Evolutionary conservation across 2,113 vertebrate species (phyloP).

Genomic region (Etheostoma cragini): DNA sequence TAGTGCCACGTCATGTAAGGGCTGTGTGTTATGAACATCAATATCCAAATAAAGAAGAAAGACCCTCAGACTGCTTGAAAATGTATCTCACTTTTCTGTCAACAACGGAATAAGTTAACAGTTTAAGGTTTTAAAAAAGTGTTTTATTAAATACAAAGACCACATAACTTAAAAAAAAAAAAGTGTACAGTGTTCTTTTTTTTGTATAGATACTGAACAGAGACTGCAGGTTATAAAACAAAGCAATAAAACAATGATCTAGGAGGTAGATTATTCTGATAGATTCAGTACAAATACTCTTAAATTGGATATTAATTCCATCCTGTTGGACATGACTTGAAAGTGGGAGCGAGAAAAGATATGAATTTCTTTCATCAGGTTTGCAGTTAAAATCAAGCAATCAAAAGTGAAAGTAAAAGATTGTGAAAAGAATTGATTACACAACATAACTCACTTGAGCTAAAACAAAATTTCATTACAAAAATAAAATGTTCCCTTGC

Average conservation of each 20-base stretch:
- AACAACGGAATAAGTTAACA: too few species aligned
- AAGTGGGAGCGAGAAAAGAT: not conserved
- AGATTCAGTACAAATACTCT: not conserved
- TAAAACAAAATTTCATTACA: not conserved
- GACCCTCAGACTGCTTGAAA: constrained; percentile 9
- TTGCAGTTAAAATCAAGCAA: constrained; percentile 6
- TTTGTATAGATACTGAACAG: not conserved
- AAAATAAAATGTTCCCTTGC: constrained; percentile 24
- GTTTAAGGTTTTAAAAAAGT: not conserved
- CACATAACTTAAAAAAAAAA: not conserved
- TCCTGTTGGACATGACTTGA: not conserved
- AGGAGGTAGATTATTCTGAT: constrained; percentile 32
- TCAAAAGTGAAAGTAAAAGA: not conserved
- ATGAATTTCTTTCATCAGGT: not conserved
- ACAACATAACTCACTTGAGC: not conserved
- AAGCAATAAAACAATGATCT: not conserved
- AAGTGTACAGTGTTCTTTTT: not conserved
- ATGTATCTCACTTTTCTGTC: not conserved
- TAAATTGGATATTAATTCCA: not conserved
- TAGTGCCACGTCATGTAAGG: not conserved
- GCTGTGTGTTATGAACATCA: constrained; percentile 30
- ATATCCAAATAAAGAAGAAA: constrained; percentile 52
- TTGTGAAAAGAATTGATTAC: not conserved
- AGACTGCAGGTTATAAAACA: not conserved
- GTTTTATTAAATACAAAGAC: not conserved